Conservation (phyloP, 2,888 invertebrate genomes). For the Fragum whitleyi region DNA sequence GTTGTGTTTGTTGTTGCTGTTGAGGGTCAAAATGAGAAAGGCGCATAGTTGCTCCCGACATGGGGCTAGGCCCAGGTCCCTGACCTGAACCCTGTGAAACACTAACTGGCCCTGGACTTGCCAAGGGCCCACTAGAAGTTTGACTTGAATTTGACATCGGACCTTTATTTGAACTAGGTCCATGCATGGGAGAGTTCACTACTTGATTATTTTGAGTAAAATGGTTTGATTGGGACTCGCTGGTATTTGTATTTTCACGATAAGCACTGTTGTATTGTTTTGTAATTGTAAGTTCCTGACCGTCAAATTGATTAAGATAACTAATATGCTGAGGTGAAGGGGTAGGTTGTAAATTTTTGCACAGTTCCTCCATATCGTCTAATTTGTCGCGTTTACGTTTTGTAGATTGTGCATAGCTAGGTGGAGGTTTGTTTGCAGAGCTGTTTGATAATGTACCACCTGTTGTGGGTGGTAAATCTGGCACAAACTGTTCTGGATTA, state of each 20-base stretch:
- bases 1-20: slow-evolving; percentile 65
- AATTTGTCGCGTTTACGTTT: slow-evolving; percentile 77
- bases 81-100: slow-evolving; percentile 73
- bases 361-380: slow-evolving; percentile 90
- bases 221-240: slow-evolving; percentile 73
- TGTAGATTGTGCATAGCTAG: slow-evolving; percentile 83
- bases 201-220: slow-evolving; percentile 75
- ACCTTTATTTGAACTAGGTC: slow-evolving; percentile 78
- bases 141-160: slow-evolving; percentile 82
- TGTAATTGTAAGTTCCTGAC: slow-evolving; percentile 97
- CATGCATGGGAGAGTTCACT: slow-evolving; percentile 79
- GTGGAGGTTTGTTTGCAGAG: slow-evolving; percentile 81
- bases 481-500: slow-evolving; percentile 83
- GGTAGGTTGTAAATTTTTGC: slow-evolving; percentile 89
- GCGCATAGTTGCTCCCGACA: slow-evolving; percentile 79
- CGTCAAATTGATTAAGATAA: slow-evolving; percentile 97
- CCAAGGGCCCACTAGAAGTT: slow-evolving; percentile 76
- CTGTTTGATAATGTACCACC: slow-evolving; percentile 49
- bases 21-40: slow-evolving; percentile 81
- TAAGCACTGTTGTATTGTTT: slow-evolving; percentile 96
- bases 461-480: slow-evolving; percentile 69
- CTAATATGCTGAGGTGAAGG: slow-evolving; percentile 98
- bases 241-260: slow-evolving; percentile 77
- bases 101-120: slow-evolving; percentile 74
- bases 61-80: slow-evolving; percentile 75